Base-by-base conservation (phyloP, 2,113 vertebrate genomes). In the Alexandromys fortis region DNA sequence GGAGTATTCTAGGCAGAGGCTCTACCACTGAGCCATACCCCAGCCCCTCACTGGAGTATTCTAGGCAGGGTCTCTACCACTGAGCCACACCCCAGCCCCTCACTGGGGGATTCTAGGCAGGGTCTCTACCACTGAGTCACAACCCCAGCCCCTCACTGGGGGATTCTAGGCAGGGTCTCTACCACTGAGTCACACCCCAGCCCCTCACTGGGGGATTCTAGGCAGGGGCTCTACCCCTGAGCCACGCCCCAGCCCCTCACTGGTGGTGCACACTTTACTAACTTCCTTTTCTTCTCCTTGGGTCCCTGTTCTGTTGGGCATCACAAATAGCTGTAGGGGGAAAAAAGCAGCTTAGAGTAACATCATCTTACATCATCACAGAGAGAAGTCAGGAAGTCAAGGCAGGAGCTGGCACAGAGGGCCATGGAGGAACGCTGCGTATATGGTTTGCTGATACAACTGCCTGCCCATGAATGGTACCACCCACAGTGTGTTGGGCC, bases 221-320 rank as follows among this genome's bases (percentile, higher is more conserved):
- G 42, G 42, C 42, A 77, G 45, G 45, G 13, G 75, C 13, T 49
- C 45, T 77, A 45, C 75, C 42, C 35, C 75, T 76, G 42, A 76
- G 26, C 42, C 73, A 45, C 12, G 7, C 45, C 45, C 45, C 45
- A 47, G 45, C 45, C 45, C 42, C 42, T 42, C 42, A 42, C 42
- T 42, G 42, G 42, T 1, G 45, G 28, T 4, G 24, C 10, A 24
- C 38, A 38, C 12, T 17, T 33, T 4, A 6, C 5, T 14, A 33
- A 2, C 24, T 14, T 42, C 42, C 11, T 78, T 16, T 47, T 9
- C 9, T 26, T 72, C 63, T 22, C 2, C 5, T 0, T 11, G 14
- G 7, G 10, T 35, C 42, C 26, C 9, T 21, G 14, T 28, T 6
- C 9, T 21, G 19, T 17, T 4, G 5, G 9, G 70, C 0, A 2